Conservation (phyloP, 2,888 invertebrate genomes). For the Fragum whitleyi region DNA sequence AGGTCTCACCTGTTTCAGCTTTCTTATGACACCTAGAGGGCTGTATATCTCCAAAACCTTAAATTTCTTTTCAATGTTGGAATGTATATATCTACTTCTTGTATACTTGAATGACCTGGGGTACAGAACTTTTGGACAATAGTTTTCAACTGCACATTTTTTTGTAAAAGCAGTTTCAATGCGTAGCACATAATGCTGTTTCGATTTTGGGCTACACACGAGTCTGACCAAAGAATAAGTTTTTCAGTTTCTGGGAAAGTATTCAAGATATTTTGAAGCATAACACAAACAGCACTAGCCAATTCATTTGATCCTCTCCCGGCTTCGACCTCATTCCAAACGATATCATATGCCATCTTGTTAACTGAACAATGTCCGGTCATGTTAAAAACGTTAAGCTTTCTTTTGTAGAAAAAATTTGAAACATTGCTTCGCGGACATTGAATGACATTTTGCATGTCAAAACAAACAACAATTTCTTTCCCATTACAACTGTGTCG, state of each 20-base stretch:
- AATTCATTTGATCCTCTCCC: conserved; percentile 44
- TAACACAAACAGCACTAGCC: conserved; percentile 37
- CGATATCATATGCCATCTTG: conserved; percentile 46
- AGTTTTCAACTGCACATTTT: conserved; percentile 8
- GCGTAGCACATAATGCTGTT: conserved; percentile 56
- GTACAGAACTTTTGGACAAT: conserved; percentile 45
- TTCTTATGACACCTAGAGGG: conserved; percentile 47
- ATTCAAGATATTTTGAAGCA: conserved; percentile 13
- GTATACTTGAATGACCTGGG: conserved; percentile 55
- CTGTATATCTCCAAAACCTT: conserved; percentile 50
- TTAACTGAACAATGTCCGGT: conserved; percentile 50
- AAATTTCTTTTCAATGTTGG: conserved; percentile 51
- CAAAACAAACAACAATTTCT: conserved; percentile 51
- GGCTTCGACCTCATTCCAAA: conserved; percentile 42
- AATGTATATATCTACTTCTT: conserved; percentile 60
- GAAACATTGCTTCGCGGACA: conserved; percentile 52
- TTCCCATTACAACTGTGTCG: conserved; percentile 10
- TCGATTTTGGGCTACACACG: conserved; percentile 53
- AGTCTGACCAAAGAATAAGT: conserved; percentile 43
- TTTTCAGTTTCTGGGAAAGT: conserved; percentile 24
- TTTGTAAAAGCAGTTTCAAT: conserved; percentile 45
- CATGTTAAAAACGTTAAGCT: conserved; percentile 58
- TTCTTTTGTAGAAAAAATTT: too few relatives aligned
- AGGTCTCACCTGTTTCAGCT: conserved; percentile 33
- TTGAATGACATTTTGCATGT: conserved; percentile 56